Conservation (phyloP, 1,140 invertebrate genomes). For the Drosophila erecta region DNA sequence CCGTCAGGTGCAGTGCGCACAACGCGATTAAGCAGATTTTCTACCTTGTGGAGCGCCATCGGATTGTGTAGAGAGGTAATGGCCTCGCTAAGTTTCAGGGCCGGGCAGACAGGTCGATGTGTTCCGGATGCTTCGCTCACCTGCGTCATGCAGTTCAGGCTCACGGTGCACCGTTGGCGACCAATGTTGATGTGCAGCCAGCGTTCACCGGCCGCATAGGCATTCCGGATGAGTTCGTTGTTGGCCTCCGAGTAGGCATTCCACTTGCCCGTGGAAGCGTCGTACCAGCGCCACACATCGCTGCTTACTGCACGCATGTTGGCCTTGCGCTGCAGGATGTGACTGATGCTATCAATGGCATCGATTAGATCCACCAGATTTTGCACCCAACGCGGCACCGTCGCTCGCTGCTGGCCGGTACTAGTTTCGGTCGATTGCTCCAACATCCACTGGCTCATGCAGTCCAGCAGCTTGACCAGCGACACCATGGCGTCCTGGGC, state of each 20-base stretch:
- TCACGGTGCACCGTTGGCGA: conserved; percentile 91
- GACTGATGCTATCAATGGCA: conserved; percentile 92
- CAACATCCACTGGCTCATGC: conserved; percentile 69
- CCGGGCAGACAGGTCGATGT: conserved; percentile 92
- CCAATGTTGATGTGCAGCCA: conserved; percentile 91
- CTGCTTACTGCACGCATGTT: conserved; percentile 89
- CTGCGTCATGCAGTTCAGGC: conserved; percentile 93
- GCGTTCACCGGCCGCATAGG: conserved; percentile 91
- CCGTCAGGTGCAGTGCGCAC: conserved; percentile 50
- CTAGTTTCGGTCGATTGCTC: conserved; percentile 30
- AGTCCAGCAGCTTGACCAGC: conserved; percentile 67
- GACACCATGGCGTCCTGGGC: conserved; percentile 69
- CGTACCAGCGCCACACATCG: conserved; percentile 94
- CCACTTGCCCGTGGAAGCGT: conserved; percentile 93
- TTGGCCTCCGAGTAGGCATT: conserved; percentile 90
- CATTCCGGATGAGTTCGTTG: conserved; percentile 93
- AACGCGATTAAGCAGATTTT: conserved; percentile 57
- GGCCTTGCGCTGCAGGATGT: conserved; percentile 89
- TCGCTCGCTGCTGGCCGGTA: not conserved
- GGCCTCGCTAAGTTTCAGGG: conserved; percentile 85
- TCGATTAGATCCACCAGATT: conserved; percentile 92
- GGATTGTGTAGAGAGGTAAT: conserved; percentile 50
- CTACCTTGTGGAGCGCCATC: conserved; percentile 31
- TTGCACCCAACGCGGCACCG: conserved; percentile 92
- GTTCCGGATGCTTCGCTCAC: conserved; percentile 93